Evolutionary conservation across 2,888 invertebrate genomes (phyloP), one percentile per base, ranked within the genome.

Genomic region (Pseudoips prasinana): DNA sequence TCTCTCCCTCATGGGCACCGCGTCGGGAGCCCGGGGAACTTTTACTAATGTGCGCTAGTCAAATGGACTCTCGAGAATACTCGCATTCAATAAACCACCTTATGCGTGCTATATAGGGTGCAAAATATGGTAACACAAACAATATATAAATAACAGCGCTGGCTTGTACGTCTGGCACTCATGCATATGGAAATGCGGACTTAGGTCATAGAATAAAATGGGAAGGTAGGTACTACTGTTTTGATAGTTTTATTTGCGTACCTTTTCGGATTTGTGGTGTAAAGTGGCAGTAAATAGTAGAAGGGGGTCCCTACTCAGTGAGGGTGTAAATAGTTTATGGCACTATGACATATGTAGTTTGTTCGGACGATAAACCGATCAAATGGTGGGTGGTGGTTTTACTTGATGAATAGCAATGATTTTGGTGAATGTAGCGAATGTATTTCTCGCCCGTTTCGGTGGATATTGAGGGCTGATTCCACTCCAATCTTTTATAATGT

Each of bases 41-140:
- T 85, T 86, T 85, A 86, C 85, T 86, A 86, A 87, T 87, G 81
- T 77, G 78, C 73, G 71, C 81, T 83, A 87, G 86, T 85, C 86
- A 87, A 86, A 87, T 86, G 85, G 85, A 82, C 84, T 81, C 83
- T 75, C 64, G 83, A 75, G 82, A 59, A 56, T 66, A 56, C 42
- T 46, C 48, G 50, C 69, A 62, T 61, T 54, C 66, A 62, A 87
- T 77, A 78, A 70, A 57, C 60, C 53, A 57, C 76, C 66, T 61
- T 82, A 74, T 54, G 38, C 39, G 55, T 46, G 41, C 29, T 57
- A 38, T 29, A 64, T 70, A 81, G 58, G 63, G 81, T 63, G 43
- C 60, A 72, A 56, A 71, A 63, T 72, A 51, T 58, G 51, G 63
- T 66, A 60, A 46, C 39, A 37, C 25, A 9, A 7, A 28, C 38